Evolutionary conservation across 1,140 invertebrate genomes (phyloP).

Genomic region (Drosophila rufa): DNA sequence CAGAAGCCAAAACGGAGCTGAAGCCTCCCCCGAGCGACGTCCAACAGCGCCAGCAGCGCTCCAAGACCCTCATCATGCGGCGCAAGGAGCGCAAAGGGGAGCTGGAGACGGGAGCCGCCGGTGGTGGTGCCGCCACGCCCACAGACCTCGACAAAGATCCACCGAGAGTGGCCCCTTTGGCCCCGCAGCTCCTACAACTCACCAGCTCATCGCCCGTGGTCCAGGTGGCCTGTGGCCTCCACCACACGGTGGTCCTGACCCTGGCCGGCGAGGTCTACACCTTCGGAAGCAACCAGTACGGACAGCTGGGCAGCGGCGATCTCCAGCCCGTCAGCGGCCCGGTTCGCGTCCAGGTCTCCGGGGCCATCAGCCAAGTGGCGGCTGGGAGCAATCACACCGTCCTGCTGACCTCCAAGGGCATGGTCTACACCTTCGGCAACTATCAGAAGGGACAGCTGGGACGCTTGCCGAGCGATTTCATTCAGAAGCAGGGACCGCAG

Average conservation of each 20-base stretch:
- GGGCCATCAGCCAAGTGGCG: slow-evolving; percentile 90
- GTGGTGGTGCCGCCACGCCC: slow-evolving; percentile 65
- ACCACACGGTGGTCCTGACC: slow-evolving; percentile 91
- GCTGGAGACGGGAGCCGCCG: slow-evolving; percentile 68
- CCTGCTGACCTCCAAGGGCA: slow-evolving; percentile 94
- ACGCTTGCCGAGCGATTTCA: slow-evolving; percentile 85
- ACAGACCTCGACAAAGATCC: slow-evolving; percentile 89
- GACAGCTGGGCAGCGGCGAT: slow-evolving; percentile 96
- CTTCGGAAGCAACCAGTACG: slow-evolving; percentile 97
- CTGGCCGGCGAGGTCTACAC: slow-evolving; percentile 91
- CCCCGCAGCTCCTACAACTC: slow-evolving; percentile 91
- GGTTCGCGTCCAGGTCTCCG: slow-evolving; percentile 91
- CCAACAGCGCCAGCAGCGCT: slow-evolving; percentile 79
- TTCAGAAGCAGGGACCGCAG: slow-evolving; percentile 17
- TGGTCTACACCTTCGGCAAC: slow-evolving; percentile 97
- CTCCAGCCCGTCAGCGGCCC: slow-evolving; percentile 90
- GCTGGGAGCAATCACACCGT: slow-evolving; percentile 98
- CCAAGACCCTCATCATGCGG: slow-evolving; percentile 80
- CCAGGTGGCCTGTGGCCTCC: slow-evolving; percentile 95
- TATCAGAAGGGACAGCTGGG: slow-evolving; percentile 97
- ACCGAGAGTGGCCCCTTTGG: slow-evolving; percentile 88
- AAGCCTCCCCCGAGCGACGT: slow-evolving; percentile 65
- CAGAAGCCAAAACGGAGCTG: slow-evolving; percentile 61
- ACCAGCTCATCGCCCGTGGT: slow-evolving; percentile 90
- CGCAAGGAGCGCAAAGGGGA: slow-evolving; percentile 80